Percentiles rank a stretch among this genome's conserved stretches.
These are phyloP conservation scores for Mystacides longicornis DNA, from an alignment of 2,888 invertebrate genomes.

Conservation along the genomic window DNA sequence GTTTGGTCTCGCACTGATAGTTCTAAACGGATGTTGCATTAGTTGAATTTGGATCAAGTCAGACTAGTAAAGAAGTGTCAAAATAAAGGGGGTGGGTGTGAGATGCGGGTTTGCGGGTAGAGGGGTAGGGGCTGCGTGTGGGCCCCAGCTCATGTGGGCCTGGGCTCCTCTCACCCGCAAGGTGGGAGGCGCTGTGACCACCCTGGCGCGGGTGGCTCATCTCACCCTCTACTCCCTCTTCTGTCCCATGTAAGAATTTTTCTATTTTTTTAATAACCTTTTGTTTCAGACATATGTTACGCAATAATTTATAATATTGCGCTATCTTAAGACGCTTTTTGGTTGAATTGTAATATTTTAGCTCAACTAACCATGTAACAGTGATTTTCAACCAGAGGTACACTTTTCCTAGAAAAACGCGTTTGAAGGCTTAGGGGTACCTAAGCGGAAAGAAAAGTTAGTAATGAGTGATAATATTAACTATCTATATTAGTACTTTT, in stretches of 20 bases:
- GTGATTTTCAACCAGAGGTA: too few species aligned
- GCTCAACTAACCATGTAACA: too few species aligned
- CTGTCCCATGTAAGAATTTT: slow-evolving; percentile 33
- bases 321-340: too few species aligned
- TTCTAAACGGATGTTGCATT: not conserved
- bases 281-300: too few species aligned
- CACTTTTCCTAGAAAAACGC: too few species aligned
- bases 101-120: slow-evolving; percentile 1
- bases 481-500: too few species aligned
- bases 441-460: too few species aligned
- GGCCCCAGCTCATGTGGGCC: slow-evolving; percentile 14
- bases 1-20: not conserved
- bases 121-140: slow-evolving; percentile 10
- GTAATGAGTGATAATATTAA: too few species aligned
- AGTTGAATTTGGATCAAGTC: not conserved
- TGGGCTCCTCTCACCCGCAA: slow-evolving; percentile 34
- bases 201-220: slow-evolving; percentile 39
- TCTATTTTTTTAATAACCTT: not conserved
- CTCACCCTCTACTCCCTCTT: slow-evolving; percentile 39
- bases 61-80: not conserved
- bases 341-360: too few species aligned
- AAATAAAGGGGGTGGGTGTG: not conserved
- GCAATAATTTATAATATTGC: too few species aligned
- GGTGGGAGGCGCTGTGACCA: slow-evolving; percentile 38
- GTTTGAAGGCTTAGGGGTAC: too few species aligned